A percentile compares a stretch with the other conserved stretches of the same genome.
Conservation (phyloP, 2,888 invertebrate species). For the Noctuana brunneofusca region DNA sequence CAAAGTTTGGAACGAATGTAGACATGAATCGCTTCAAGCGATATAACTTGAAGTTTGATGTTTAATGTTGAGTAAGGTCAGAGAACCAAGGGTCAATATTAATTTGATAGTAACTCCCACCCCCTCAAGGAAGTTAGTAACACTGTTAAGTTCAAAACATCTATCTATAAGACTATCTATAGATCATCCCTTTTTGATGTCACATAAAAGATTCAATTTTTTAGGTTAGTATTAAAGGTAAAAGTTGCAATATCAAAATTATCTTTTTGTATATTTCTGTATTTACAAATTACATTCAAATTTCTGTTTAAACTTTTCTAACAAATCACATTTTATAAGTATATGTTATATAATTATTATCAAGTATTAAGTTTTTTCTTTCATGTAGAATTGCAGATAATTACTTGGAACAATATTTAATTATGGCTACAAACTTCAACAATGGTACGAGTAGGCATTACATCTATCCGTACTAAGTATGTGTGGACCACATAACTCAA, state of each 20-base stretch:
- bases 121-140: neutral
- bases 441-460: neutral
- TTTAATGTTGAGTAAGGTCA: conserved; percentile 53
- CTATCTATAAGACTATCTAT: neutral
- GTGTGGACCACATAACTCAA: conserved; percentile 26
- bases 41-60: conserved; percentile 55
- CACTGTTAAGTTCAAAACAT: neutral
- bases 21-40: conserved; percentile 52
- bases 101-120: conserved; percentile 4
- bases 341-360: no score
- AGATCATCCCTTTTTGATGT: no score
- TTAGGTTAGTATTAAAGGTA: no score
- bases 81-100: conserved; percentile 25
- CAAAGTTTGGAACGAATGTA: conserved; percentile 51
- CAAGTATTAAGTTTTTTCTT: no score
- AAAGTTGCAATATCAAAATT: no score
- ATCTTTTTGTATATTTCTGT: no score
- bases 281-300: no score
- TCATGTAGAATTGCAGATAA: no score
- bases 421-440: neutral
- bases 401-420: neutral
- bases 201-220: no score
- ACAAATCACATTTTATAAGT: no score
- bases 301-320: no score
- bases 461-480: neutral